phyloP scores from a whole-genome alignment of 2,888 invertebrate genomes.

The Drosophila dives region DNA sequence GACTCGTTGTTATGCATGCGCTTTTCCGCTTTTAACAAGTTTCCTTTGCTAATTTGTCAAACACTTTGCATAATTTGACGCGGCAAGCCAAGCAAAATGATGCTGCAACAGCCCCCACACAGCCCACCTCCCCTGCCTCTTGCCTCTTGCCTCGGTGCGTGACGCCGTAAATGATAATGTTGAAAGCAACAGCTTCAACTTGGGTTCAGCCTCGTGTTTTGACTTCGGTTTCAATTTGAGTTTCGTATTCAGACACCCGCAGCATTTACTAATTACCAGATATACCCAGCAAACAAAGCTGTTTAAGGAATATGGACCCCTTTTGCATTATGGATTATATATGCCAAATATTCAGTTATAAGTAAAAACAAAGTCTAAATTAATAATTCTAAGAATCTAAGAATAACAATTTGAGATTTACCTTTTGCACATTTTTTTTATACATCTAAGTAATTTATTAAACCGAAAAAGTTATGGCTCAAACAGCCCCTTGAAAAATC shows the following conservation, averaged over 20 bases:
- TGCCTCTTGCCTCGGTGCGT: constrained; percentile 16
- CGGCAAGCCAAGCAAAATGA: constrained; percentile 47
- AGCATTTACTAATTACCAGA: constrained; percentile 15
- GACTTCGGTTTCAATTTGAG: not conserved
- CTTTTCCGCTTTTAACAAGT: constrained; percentile 76
- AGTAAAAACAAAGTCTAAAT: not conserved
- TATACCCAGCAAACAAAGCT: constrained; percentile 18
- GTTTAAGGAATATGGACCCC: not conserved
- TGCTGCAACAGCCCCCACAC: constrained; percentile 13
- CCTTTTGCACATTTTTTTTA: not conserved
- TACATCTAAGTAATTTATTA: not conserved
- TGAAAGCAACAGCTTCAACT: constrained; percentile 3
- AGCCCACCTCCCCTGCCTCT: not conserved
- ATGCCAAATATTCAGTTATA: not conserved
- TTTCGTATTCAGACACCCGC: not conserved
- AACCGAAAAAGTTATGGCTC: not conserved
- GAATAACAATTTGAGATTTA: not conserved
- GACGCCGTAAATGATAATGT: constrained; percentile 35
- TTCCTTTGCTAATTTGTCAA: constrained; percentile 81
- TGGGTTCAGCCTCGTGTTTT: not conserved
- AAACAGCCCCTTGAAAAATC: not conserved
- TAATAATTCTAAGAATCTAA: not conserved
- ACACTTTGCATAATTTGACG: constrained; percentile 80
- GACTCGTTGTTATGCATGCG: constrained; percentile 78
- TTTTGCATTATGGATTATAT: not conserved